Percentiles rank a stretch among this genome's conserved stretches.
phyloP scores from a whole-genome alignment of 2,113 vertebrate genomes.

The Erpornis zantholeuca region DNA sequence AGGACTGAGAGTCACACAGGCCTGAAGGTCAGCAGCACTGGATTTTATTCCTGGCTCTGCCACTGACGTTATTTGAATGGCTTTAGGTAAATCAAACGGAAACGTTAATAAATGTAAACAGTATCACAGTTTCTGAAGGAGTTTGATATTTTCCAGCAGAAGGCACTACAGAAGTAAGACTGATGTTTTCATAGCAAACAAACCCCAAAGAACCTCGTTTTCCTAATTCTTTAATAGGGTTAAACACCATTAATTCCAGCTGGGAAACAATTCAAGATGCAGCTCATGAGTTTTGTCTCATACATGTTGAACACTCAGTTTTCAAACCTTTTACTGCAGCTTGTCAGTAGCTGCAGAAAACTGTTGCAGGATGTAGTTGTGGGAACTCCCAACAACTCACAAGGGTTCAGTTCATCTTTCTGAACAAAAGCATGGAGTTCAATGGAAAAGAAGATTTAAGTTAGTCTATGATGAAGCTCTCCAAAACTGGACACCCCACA shows the following conservation, averaged over 20 bases:
- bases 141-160: background rate
- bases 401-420: background rate
- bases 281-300: background rate
- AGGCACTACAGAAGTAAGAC: background rate
- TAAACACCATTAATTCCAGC: slow-evolving; percentile 18
- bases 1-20: background rate
- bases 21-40: background rate
- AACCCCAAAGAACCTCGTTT: background rate
- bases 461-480: background rate
- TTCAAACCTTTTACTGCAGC: background rate
- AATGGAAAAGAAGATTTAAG: background rate
- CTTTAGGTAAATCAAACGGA: background rate
- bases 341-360: background rate
- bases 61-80: background rate
- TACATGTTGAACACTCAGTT: background rate
- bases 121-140: background rate
- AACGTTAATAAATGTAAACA: background rate
- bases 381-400: background rate
- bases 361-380: background rate
- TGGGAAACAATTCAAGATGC: background rate
- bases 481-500: background rate
- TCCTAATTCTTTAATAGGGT: slow-evolving; percentile 5
- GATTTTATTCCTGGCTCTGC: background rate
- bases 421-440: background rate
- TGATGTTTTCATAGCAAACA: background rate